Evolutionary conservation across 2,888 invertebrate species (phyloP).

Genomic region (Eueremaeus valkanovi): DNA sequence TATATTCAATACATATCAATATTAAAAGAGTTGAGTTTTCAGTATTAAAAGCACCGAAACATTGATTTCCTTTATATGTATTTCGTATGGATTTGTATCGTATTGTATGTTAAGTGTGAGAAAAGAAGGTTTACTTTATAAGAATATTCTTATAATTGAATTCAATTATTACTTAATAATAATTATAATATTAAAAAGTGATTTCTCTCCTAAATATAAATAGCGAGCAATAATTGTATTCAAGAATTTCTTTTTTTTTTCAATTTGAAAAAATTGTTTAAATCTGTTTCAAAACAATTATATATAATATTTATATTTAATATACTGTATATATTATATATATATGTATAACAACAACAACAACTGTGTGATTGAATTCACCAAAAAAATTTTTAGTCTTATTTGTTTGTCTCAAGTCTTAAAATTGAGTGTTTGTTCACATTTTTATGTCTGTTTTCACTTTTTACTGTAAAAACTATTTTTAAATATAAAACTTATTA

Average conservation of each 20-base stretch:
- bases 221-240: too few species aligned
- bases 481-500: conserved; percentile 15
- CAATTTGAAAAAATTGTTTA: neutral
- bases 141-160: neutral
- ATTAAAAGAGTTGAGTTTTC: neutral
- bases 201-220: neutral
- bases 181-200: too few species aligned
- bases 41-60: neutral
- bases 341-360: conserved; percentile 9
- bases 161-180: neutral
- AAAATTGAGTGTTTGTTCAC: neutral
- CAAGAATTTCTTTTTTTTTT: too few species aligned
- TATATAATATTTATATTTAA: too few species aligned
- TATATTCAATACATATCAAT: neutral
- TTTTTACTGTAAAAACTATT: neutral
- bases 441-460: neutral
- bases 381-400: neutral
- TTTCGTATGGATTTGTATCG: too few species aligned
- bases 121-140: neutral
- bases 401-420: neutral
- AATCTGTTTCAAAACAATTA: neutral
- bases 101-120: neutral
- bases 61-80: neutral
- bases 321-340: too few species aligned
- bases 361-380: conserved; percentile 3